Conservation (phyloP, 92 coral and sea anemone species). For the Scolanthus callimorphus region DNA sequence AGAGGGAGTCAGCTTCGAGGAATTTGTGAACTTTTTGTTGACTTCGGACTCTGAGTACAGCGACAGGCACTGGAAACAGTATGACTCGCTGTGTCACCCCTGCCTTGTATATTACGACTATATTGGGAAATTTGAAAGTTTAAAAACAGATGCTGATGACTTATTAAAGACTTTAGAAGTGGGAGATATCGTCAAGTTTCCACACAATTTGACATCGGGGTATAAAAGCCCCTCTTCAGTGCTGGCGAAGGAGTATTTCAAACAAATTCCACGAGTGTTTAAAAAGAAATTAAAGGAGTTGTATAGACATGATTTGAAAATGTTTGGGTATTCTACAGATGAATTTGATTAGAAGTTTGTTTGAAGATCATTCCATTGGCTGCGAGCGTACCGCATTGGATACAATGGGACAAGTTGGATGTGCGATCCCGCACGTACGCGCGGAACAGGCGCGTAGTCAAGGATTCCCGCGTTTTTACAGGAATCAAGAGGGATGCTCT, state of each 20-base stretch:
- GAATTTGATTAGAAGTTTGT: too few relatives aligned
- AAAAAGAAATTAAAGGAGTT: slow-evolving; percentile 56
- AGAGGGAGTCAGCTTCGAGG: slow-evolving; percentile 86
- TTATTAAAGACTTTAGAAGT: slow-evolving; percentile 56
- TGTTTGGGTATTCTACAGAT: slow-evolving; percentile 86
- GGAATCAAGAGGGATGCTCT: too few relatives aligned
- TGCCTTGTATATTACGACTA: slow-evolving; percentile 91
- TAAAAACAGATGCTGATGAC: slow-evolving; percentile 62
- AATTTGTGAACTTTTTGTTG: slow-evolving; percentile 71
- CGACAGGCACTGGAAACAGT: slow-evolving; percentile 91
- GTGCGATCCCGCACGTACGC: too few relatives aligned
- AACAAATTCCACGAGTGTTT: slow-evolving; percentile 41
- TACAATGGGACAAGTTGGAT: too few relatives aligned
- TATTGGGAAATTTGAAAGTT: slow-evolving; percentile 79
- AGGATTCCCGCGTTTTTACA: too few relatives aligned
- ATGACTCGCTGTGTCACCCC: slow-evolving; percentile 84
- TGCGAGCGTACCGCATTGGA: too few relatives aligned
- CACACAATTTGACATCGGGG: slow-evolving; percentile 70
- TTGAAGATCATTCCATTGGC: too few relatives aligned
- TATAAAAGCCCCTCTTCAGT: slow-evolving; percentile 59
- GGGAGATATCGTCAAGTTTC: slow-evolving; percentile 63
- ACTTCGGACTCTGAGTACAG: slow-evolving; percentile 63
- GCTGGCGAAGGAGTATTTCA: slow-evolving; percentile 61
- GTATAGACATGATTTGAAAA: slow-evolving; percentile 82
- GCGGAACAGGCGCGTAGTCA: too few relatives aligned